phyloP scores from a whole-genome alignment of 2,113 vertebrate genomes.

The Ibidorhyncha struthersii region DNA sequence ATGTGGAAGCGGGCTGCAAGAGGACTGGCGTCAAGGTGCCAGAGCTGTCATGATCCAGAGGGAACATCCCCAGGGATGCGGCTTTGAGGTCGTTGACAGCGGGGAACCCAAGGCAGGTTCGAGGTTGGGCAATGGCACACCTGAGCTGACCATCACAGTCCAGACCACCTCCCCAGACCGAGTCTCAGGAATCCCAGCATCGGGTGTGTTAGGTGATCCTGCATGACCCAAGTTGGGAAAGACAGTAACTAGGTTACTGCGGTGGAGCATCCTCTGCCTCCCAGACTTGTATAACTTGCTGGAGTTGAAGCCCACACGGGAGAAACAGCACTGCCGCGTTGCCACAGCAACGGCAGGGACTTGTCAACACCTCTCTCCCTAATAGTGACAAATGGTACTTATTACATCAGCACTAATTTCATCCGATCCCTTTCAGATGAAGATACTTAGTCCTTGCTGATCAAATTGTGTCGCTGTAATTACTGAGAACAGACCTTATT shows the following conservation, averaged over 20 bases:
- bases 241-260: not conserved
- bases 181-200: not conserved
- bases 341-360: slow-evolving; percentile 79
- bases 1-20: not conserved
- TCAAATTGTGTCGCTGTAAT: slow-evolving; percentile 93
- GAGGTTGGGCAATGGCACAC: not conserved
- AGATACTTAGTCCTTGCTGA: slow-evolving; percentile 92
- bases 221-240: not conserved
- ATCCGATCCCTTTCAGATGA: slow-evolving; percentile 88
- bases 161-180: accelerated
- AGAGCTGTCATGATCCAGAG: accelerated
- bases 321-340: slow-evolving; percentile 56
- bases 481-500: slow-evolving; percentile 93
- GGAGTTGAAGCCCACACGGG: slow-evolving; percentile 8
- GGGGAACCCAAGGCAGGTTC: not conserved
- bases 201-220: accelerated
- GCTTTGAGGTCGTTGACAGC: accelerated
- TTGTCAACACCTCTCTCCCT: slow-evolving; percentile 89
- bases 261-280: not conserved
- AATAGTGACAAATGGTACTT: slow-evolving; percentile 95
- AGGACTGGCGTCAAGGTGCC: too few species aligned
- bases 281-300: not conserved
- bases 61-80: not conserved
- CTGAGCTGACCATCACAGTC: not conserved
- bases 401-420: slow-evolving; percentile 95